A percentile compares a stretch with the other conserved stretches of the same genome.
Conservation (phyloP, 2,113 vertebrate species). For the Triplophysa rosa region DNA sequence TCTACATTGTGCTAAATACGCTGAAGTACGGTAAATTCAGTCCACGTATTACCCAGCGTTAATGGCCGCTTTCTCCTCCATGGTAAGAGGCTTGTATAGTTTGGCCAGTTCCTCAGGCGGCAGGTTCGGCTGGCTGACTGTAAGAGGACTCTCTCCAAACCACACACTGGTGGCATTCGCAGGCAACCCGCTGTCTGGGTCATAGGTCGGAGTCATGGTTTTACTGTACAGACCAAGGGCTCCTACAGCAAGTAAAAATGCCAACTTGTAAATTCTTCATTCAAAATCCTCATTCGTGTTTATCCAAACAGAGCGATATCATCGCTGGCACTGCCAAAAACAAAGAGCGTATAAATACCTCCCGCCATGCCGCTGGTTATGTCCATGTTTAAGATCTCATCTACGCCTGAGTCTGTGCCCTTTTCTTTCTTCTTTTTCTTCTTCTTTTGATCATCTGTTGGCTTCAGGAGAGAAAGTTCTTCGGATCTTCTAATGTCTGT, state of each 20-base stretch:
- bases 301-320: not conserved
- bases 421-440: slow-evolving; percentile 92
- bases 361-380: slow-evolving; percentile 62
- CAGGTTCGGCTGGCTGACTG: slow-evolving; percentile 75
- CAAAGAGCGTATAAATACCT: not conserved
- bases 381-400: slow-evolving; percentile 86
- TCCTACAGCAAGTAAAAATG: slow-evolving; percentile 62
- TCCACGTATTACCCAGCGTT: slow-evolving; percentile 81
- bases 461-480: slow-evolving; percentile 90
- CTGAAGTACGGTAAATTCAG: not conserved
- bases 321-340: not conserved
- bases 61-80: slow-evolving; percentile 88
- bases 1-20: no score
- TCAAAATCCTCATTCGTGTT: not conserved
- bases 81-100: slow-evolving; percentile 83
- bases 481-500: slow-evolving; percentile 91
- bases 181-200: slow-evolving; percentile 86
- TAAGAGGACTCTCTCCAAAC: slow-evolving; percentile 85
- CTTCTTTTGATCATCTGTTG: slow-evolving; percentile 84
- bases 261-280: not conserved
- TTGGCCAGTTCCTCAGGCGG: slow-evolving; percentile 81
- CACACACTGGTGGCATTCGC: slow-evolving; percentile 84
- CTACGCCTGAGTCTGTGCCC: slow-evolving; percentile 70
- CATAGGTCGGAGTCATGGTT: slow-evolving; percentile 89
- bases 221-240: slow-evolving; percentile 87